Evolutionary conservation across 2,113 vertebrate species (phyloP).

Genomic region (Nansenia antarctica): DNA sequence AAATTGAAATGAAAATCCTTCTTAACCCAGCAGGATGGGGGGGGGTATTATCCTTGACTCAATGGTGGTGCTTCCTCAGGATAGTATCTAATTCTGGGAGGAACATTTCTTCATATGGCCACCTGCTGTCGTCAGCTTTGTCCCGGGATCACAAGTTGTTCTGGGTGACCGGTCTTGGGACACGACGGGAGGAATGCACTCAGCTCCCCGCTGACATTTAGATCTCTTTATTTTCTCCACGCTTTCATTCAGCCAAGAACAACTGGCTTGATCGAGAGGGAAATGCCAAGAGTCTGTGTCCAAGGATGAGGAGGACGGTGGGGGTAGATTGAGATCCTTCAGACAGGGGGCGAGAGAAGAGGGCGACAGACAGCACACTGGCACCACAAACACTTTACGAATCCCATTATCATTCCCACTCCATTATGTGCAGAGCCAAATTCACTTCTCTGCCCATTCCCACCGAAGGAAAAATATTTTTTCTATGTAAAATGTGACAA

Average conservation of each 20-base stretch:
- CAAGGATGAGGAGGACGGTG: constrained; percentile 10
- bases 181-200: constrained; percentile 86
- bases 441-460: background rate
- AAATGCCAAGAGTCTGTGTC: constrained; percentile 55
- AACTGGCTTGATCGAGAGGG: constrained; percentile 64
- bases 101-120: constrained; percentile 92
- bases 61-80: constrained; percentile 90
- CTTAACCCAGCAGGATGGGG: constrained; percentile 89
- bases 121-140: constrained; percentile 91
- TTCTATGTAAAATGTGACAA: constrained; percentile 28
- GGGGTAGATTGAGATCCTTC: constrained; percentile 44
- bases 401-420: constrained; percentile 5
- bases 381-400: background rate
- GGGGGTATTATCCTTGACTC: constrained; percentile 93
- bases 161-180: constrained; percentile 93
- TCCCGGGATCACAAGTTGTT: constrained; percentile 95
- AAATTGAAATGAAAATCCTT: constrained; percentile 98
- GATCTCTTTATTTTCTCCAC: constrained; percentile 94
- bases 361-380: constrained; percentile 21
- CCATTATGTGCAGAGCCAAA: background rate
- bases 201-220: constrained; percentile 91
- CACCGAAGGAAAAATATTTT: constrained; percentile 36
- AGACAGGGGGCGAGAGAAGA: constrained; percentile 36
- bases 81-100: constrained; percentile 95
- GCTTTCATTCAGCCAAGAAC: constrained; percentile 80